Percentiles rank a stretch among this genome's conserved stretches.
phyloP scores from a whole-genome alignment of 2,113 vertebrate genomes.

The Oryzias curvinotus region DNA sequence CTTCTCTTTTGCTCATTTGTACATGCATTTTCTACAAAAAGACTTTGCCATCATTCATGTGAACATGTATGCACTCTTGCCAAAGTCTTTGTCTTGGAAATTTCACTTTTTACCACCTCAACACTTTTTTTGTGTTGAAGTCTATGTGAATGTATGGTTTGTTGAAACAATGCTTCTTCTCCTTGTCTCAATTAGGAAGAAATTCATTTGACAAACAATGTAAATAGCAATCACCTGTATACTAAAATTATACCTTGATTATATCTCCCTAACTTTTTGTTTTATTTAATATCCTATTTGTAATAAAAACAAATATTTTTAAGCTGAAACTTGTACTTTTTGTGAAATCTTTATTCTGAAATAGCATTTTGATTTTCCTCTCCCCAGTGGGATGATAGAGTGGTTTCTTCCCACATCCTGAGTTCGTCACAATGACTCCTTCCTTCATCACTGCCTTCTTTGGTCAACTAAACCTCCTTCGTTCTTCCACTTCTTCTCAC shows the following conservation, averaged over 20 bases:
- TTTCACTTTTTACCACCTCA: constrained; percentile 43
- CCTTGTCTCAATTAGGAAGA: constrained; percentile 66
- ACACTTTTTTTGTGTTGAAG: constrained; percentile 45
- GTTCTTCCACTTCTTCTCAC: constrained; percentile 55
- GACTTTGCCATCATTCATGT: constrained; percentile 55
- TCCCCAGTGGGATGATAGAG: constrained; percentile 20
- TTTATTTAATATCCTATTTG: constrained; percentile 83
- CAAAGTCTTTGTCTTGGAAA: constrained; percentile 77
- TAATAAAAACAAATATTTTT: constrained; percentile 66
- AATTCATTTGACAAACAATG: constrained; percentile 53
- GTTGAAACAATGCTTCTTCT: constrained; percentile 69
- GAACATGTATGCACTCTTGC: constrained; percentile 75
- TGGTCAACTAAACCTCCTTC: constrained; percentile 32
- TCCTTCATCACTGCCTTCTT: constrained; percentile 6
- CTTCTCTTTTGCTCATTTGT: constrained; percentile 72
- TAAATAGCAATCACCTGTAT: constrained; percentile 69
- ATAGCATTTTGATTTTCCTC: constrained; percentile 25
- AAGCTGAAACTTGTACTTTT: constrained; percentile 6
- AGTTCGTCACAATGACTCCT: constrained; percentile 39
- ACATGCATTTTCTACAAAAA: constrained; percentile 62
- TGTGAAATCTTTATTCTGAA: constrained; percentile 4
- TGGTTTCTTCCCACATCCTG: constrained; percentile 54
- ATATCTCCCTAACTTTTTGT: constrained; percentile 69
- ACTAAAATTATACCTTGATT: constrained; percentile 70
- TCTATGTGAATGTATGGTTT: constrained; percentile 67